phyloP scores from a whole-genome alignment of 2,888 invertebrate species.

The Bibio marci region DNA sequence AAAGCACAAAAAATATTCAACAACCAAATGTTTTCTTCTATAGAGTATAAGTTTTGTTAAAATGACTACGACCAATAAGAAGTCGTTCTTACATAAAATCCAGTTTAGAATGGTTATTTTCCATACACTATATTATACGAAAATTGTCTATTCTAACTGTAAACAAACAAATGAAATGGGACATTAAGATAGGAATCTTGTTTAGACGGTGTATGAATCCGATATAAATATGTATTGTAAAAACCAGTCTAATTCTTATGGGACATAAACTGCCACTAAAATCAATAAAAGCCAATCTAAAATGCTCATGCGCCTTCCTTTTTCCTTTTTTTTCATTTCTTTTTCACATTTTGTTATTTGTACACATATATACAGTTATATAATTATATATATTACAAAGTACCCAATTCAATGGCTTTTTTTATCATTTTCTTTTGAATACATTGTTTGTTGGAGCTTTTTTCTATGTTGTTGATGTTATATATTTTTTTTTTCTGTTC shows the following conservation, averaged over 20 bases:
- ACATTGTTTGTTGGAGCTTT: no score
- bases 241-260: constrained; percentile 10
- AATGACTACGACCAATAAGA: constrained; percentile 19
- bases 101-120: constrained; percentile 10
- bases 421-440: no score
- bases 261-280: constrained; percentile 14
- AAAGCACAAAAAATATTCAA: constrained; percentile 5
- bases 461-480: no score
- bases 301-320: constrained; percentile 13
- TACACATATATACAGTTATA: no score
- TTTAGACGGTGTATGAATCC: constrained; percentile 9
- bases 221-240: constrained; percentile 2
- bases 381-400: no score
- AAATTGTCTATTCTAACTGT: no score
- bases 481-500: no score
- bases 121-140: constrained; percentile 1
- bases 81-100: constrained; percentile 13
- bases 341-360: not conserved
- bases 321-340: not conserved
- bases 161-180: constrained; percentile 5
- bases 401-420: no score
- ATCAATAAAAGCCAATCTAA: constrained; percentile 14
- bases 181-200: constrained; percentile 12
- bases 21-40: constrained; percentile 9
- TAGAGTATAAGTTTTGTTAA: constrained; percentile 7